Evolutionary conservation across 2,888 invertebrate genomes (phyloP).

Genomic region (Rotaria sp.): DNA sequence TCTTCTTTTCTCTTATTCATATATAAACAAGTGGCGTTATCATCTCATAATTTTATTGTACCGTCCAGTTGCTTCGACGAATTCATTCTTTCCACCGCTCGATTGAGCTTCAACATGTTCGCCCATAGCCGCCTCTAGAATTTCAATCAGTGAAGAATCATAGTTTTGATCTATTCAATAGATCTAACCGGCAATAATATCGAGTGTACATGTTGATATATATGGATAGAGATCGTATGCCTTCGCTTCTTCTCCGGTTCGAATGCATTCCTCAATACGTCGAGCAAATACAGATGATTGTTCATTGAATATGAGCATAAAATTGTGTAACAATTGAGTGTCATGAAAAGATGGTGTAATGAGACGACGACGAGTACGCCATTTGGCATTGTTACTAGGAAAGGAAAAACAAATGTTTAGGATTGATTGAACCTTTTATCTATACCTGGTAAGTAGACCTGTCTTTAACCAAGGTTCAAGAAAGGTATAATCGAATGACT

Average conservation of each 20-base stretch:
- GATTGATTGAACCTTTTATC: no score
- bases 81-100: neutral
- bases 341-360: slow-evolving; percentile 70
- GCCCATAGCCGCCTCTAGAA: neutral
- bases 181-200: neutral
- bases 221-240: neutral
- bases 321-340: slow-evolving; percentile 44
- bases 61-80: neutral
- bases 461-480: slow-evolving; percentile 58
- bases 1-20: no score
- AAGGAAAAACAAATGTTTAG: no score
- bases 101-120: neutral
- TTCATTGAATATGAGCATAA: slow-evolving; percentile 48
- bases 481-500: slow-evolving; percentile 55
- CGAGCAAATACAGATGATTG: neutral
- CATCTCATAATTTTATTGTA: neutral
- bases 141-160: no score
- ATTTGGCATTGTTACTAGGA: slow-evolving; percentile 61
- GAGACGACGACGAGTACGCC: slow-evolving; percentile 66
- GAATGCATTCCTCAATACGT: neutral
- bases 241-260: slow-evolving; percentile 42
- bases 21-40: no score
- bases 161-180: no score
- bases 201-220: slow-evolving; percentile 7
- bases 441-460: slow-evolving; percentile 57